Conservation (phyloP, 2,113 vertebrate species). For the Dicerorhinus sumatrensis region DNA sequence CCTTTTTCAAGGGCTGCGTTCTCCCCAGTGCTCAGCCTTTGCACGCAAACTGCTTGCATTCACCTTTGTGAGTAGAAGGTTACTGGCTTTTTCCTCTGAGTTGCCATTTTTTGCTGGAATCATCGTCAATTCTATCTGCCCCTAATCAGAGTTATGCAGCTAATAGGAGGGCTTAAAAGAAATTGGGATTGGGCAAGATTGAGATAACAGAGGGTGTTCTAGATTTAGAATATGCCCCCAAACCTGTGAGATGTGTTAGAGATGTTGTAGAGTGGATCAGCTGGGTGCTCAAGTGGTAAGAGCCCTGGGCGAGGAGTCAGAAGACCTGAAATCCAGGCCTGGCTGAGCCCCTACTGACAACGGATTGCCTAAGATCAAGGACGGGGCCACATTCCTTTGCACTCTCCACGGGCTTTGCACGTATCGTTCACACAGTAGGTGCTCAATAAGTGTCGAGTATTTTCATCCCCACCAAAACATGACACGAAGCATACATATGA, state of each 20-base stretch:
- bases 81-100: background rate
- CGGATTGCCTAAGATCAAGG: too few species aligned
- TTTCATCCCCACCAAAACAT: background rate
- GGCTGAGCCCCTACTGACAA: background rate
- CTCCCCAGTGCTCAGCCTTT: conserved; percentile 25
- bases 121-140: background rate
- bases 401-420: background rate
- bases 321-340: background rate
- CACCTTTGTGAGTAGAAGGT: background rate
- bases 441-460: background rate
- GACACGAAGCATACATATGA: background rate
- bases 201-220: background rate
- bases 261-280: background rate
- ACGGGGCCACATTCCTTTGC: background rate
- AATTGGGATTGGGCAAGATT: background rate
- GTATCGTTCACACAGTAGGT: background rate
- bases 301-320: too few species aligned
- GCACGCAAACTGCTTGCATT: conserved; percentile 25
- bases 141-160: background rate
- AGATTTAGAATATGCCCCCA: background rate
- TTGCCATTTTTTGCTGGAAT: background rate
- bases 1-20: conserved; percentile 1
- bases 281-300: rapidly evolving
- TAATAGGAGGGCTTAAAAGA: background rate
- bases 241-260: background rate